Base-by-base conservation (phyloP, 2,888 invertebrate species). In the Euzophera pinguis region DNA sequence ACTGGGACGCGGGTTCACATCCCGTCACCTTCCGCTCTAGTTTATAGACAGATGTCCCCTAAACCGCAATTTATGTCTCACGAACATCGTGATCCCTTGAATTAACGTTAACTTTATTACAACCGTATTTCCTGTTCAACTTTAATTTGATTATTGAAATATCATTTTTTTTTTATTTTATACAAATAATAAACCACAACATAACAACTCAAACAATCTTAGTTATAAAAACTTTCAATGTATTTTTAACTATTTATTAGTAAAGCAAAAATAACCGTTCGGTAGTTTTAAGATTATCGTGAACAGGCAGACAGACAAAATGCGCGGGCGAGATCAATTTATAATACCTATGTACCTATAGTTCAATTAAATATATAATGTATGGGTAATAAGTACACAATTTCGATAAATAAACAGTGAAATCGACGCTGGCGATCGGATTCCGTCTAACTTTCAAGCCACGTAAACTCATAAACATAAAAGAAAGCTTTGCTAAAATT, bases 1-100 rank as follows among this genome's bases (percentile, higher is more conserved):
- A 80, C 75, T 86, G 78, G 87, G 84, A 72, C 84, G 67, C 75
- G 75, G 70, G 71, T 69, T 67, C 72, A 72, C 77, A 78, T 75
- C 69, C 74, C 73, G 71, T 83, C 83, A 84, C 84, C 81, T 81
- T 76, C 69, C 76, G 75, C 68, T 75, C 78, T 73, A 80, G 67
- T 86, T 85, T 85, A 84, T 81, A 77, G 74, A 75, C 78, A 70
- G 57, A 64, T 78, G 83, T 82, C 80, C 75, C 74, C 78, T 73
- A 75, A 79, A 77, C 80, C 78, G 71, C 78, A 79, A 81, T 85
- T 87, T 84, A 86, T 81, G 73, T 69, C 71, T 67, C 68, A 56
- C 41, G 34, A 34, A 27, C n/a, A 16, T 35, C 64, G 67, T 70
- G 69, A 66, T 62, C 70, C 65, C 66, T 71, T 71, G 73, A 67